These are phyloP conservation scores for Eulemur macaco DNA, from an alignment of 2,113 vertebrate genomes.

Conservation along the genomic window DNA sequence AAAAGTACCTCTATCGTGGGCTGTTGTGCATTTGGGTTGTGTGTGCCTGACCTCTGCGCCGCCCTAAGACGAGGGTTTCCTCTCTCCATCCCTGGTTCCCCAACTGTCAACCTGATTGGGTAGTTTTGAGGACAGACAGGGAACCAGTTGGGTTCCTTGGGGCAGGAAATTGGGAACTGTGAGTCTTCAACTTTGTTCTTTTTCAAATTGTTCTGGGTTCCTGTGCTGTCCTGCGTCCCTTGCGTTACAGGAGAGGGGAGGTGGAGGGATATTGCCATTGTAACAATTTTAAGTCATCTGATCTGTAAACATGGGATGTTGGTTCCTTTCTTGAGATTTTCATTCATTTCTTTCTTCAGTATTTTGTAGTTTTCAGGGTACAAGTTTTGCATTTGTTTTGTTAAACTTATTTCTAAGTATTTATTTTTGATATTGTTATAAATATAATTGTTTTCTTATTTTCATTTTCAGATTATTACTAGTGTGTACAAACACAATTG, in stretches of 20 bases:
- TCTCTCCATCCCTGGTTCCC: neutral
- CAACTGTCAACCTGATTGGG: neutral
- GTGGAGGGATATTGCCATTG: neutral
- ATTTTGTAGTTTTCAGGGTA: neutral
- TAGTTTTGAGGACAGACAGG: neutral
- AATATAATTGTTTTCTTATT: neutral
- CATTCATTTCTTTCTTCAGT: neutral
- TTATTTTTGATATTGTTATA: neutral
- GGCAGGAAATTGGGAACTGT: neutral
- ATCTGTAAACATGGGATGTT: neutral
- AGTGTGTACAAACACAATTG: neutral
- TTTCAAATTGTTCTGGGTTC: neutral
- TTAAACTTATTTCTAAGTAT: neutral
- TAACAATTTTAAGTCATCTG: neutral
- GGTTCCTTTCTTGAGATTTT: neutral
- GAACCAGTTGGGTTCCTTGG: neutral
- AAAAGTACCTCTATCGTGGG: neutral
- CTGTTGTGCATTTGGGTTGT: neutral
- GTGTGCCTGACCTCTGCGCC: neutral
- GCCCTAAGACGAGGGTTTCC: neutral
- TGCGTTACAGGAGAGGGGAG: neutral
- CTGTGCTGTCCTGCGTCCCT: neutral
- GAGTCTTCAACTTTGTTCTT: neutral
- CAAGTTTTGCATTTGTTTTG: neutral
- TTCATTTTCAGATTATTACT: neutral